Conservation (phyloP, 2,888 invertebrate genomes). For the Cataglyphis altisquamis region DNA sequence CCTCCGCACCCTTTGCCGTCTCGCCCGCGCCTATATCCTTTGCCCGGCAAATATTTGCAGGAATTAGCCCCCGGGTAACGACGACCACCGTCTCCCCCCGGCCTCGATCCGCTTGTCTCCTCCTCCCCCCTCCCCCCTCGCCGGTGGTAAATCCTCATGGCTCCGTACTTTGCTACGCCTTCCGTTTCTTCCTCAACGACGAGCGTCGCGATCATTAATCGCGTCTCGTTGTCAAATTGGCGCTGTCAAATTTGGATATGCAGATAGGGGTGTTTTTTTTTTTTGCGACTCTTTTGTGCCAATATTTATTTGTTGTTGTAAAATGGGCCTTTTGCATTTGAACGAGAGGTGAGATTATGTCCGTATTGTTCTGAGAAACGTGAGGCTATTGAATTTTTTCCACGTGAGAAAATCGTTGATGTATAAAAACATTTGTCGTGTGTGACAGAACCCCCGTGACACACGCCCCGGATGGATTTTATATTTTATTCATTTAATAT, state of each 20-base stretch:
- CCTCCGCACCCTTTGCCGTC: conserved; percentile 62
- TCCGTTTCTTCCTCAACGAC: conserved; percentile 42
- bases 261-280: too few species aligned
- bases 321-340: not conserved
- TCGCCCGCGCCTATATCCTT: conserved; percentile 77
- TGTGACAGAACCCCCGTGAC: not conserved
- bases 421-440: conserved; percentile 17
- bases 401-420: conserved; percentile 6
- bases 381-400: not conserved
- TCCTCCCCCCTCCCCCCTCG: not conserved
- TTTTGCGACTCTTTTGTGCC: not conserved
- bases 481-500: conserved; percentile 33
- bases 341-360: not conserved
- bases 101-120: not conserved
- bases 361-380: not conserved
- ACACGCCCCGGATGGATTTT: not conserved
- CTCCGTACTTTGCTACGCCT: conserved; percentile 66
- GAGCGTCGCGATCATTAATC: conserved; percentile 55
- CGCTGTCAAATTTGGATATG: not conserved
- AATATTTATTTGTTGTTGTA: not conserved
- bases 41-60: conserved; percentile 85
- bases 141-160: conserved; percentile 62
- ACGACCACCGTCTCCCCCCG: conserved; percentile 58
- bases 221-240: conserved; percentile 53
- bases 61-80: conserved; percentile 73